These are phyloP conservation scores for Melanotaenia parkinsoni DNA, from an alignment of 2,797 vertebrate genomes.

Conservation along the genomic window DNA sequence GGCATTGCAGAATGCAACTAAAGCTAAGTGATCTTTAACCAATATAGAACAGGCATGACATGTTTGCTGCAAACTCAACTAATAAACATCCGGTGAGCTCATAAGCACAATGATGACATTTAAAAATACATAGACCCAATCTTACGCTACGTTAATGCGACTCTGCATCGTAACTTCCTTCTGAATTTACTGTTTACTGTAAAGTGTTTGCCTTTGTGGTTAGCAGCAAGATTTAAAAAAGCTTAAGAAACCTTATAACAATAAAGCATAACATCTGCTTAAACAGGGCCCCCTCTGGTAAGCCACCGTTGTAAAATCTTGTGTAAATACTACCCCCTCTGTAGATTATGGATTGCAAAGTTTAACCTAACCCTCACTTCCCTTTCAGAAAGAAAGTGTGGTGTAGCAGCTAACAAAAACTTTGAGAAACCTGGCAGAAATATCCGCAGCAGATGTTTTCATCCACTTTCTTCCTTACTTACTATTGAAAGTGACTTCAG, in stretches of 20 bases:
- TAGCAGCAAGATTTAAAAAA: conserved; percentile 9
- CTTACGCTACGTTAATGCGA: conserved; percentile 25
- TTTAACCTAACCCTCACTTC: conserved; percentile 25
- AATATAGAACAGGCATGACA: not conserved
- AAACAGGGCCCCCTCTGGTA: conserved; percentile 11
- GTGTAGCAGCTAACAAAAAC: conserved; percentile 35
- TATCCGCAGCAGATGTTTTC: conserved; percentile 42
- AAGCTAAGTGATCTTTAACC: not conserved
- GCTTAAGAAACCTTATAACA: conserved; percentile 19
- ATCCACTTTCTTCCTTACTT: conserved; percentile 17
- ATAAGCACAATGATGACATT: not conserved
- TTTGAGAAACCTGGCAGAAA: conserved; percentile 46
- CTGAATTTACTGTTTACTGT: conserved; percentile 22
- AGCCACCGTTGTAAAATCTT: conserved; percentile 33
- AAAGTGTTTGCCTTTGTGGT: conserved; percentile 11
- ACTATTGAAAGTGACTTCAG: conserved; percentile 32
- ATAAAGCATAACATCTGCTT: conserved; percentile 14
- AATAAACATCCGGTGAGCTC: conserved; percentile 1
- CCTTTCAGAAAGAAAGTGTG: conserved; percentile 9
- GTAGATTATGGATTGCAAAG: conserved; percentile 13
- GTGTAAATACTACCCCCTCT: conserved; percentile 14
- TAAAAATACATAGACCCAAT: conserved; percentile 30
- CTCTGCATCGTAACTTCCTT: conserved; percentile 68
- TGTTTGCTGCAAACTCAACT: not conserved
- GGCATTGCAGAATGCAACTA: not conserved